Percentiles rank a stretch among this genome's conserved stretches.
phyloP scores from a whole-genome alignment of 2,888 invertebrate species.

The Plebejus anna region DNA sequence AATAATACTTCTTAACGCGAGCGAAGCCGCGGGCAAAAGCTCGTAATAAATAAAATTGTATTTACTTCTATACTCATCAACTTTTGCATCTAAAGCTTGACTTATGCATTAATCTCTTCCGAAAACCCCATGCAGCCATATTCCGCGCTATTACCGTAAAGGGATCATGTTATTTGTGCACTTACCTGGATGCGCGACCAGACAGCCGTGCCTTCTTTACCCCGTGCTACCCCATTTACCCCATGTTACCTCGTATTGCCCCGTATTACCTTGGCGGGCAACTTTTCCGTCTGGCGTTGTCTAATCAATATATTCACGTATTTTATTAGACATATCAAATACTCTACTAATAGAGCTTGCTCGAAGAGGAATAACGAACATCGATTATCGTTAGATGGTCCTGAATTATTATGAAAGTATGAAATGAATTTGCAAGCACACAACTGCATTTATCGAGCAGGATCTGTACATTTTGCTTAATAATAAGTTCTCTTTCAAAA shows the following conservation, averaged over 20 bases:
- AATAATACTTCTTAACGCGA: too few relatives aligned
- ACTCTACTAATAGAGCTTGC: not conserved
- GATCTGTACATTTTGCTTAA: too few relatives aligned
- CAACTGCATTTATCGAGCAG: too few relatives aligned
- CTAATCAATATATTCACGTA: slow-evolving; percentile 48
- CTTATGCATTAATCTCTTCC: not conserved
- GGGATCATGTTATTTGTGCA: slow-evolving; percentile 41
- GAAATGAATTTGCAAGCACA: too few relatives aligned
- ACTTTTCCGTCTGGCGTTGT: slow-evolving; percentile 52
- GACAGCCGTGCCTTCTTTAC: slow-evolving; percentile 35
- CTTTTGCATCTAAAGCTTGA: too few relatives aligned
- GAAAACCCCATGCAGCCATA: not conserved
- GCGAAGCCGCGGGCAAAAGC: too few relatives aligned
- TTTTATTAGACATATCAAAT: slow-evolving; percentile 36
- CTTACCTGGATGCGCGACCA: slow-evolving; percentile 50
- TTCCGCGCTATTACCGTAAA: slow-evolving; percentile 28
- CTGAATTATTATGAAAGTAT: not conserved
- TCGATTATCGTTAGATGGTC: not conserved
- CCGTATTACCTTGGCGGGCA: slow-evolving; percentile 42
- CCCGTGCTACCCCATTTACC: not conserved
- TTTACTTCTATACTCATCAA: too few relatives aligned
- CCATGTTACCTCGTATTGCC: slow-evolving; percentile 35
- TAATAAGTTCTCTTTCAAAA: too few relatives aligned
- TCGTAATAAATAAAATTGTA: too few relatives aligned
- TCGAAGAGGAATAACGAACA: not conserved